Base-by-base conservation (phyloP, 2,797 vertebrate species). In the Psittacula derbiana region DNA sequence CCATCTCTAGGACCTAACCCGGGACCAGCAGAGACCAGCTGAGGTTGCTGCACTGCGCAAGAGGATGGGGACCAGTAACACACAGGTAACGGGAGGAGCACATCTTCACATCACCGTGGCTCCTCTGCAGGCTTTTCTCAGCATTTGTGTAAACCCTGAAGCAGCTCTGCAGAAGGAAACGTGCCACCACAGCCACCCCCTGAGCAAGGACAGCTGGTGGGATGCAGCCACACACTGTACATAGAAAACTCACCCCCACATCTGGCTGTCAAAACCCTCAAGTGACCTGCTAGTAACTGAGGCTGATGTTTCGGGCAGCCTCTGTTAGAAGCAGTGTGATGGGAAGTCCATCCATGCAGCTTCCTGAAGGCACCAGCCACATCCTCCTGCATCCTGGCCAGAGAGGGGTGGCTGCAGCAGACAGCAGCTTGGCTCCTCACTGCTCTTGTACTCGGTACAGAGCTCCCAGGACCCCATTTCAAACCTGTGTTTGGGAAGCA, bases 61-160 rank as follows among this genome's bases (percentile, higher is more conserved):
- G 44, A 74, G 28, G 36, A 88, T 6, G 11, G 25, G 9, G 16
- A 46, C 16, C 47, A 81, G 27, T 3, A 79, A 55, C 0, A 0
- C 40, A 47, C 0, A 1, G 12, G 31, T 60, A 60, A 72, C 0
- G 0, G 0, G 0, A 27, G 31, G 14, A 92, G n/a, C 5, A 16
- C 31, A 64, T 76, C 46, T 53, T 49, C 61, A 46, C 0, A 0
- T 18, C 46, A 7, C 30, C 11, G 33, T 16, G 27, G 41, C 28
- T 92, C 57, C 57, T 58, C 28, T 43, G 25, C 15, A 61, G 76
- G 49, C 25, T 50, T 6, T 78, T 50, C 79, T 43, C 5, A 2
- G 46, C 55, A 60, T 38, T 41, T 60, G 19, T 23, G 30, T 40
- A 40, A 84, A 67, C 17, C 33, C 21, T 2, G 0, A 87, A 87